Percentiles rank a stretch among this genome's conserved stretches.
Evolutionary conservation across 2,113 vertebrate genomes (phyloP).

Genomic region (Dicerorhinus sumatrensis): DNA sequence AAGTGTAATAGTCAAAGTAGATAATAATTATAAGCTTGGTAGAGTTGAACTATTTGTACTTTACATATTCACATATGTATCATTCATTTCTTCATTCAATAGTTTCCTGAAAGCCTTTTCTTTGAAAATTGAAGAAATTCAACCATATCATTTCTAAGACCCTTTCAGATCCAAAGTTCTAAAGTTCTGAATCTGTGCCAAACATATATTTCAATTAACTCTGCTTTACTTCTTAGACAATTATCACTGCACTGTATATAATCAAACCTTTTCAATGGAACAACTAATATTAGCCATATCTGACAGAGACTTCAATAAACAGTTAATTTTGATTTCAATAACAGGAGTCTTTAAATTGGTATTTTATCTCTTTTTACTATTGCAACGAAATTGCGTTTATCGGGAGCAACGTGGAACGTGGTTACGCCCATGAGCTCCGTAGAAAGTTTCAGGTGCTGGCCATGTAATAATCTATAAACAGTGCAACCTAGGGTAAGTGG

Average conservation of each 20-base stretch:
- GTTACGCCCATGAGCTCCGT: background rate
- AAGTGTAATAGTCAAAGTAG: background rate
- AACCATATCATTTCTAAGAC: background rate
- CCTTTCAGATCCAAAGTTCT: background rate
- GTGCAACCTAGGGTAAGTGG: background rate
- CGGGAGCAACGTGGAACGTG: background rate
- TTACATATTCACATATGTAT: background rate
- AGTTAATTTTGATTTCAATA: background rate
- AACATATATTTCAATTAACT: background rate
- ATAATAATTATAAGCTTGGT: background rate
- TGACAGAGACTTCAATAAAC: background rate
- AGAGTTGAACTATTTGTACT: background rate
- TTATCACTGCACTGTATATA: background rate
- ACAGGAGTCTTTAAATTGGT: background rate
- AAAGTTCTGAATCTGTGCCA: background rate
- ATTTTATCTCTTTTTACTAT: background rate
- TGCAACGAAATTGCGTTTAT: background rate
- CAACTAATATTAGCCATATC: background rate
- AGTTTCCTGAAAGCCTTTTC: background rate
- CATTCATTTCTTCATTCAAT: background rate
- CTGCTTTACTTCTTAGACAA: background rate
- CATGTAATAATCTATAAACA: background rate
- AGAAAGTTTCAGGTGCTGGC: background rate
- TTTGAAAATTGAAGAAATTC: conserved; percentile 5
- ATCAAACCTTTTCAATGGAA: background rate